Base-by-base conservation (phyloP, 2,113 vertebrate genomes). In the Rutilus rutilus region DNA sequence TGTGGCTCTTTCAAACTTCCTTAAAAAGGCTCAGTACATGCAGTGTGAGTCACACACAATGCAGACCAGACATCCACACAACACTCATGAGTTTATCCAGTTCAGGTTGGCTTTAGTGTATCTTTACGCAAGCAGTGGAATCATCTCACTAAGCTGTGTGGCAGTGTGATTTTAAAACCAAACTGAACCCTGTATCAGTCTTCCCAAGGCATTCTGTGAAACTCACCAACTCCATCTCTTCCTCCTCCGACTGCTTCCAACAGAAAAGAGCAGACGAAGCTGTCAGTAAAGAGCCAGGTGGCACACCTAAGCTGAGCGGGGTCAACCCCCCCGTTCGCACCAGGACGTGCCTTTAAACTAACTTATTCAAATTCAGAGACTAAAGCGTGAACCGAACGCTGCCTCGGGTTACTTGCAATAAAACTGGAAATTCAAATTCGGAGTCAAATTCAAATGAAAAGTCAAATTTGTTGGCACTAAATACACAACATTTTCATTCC, bases 211-310 rank as follows among this genome's bases (percentile, higher is more conserved):
- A 91, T 91, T 92, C 88, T 78, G 27, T 90, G 94, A 90, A 90
- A 99, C 97, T 99, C 96, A 99, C 97, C 97, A 98, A 95, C 93
- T 97, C 97, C 96, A 98, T 97, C 94, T 98, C 97, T 94, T 98
- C 97, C 94, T 98, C 97, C 96, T 98, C 97, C 90, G 97, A 97
- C 97, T 99, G 97, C 93, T 94, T 95, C 94, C 96, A 87, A 95
- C 94, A 96, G 95, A 96, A 92, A 88, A 92, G 87, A 92, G 91
- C 77, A 93, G 88, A 87, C 92, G 80, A 92, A 85, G 78, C 86
- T 91, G 92, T 93, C 87, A 92, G 86, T 85, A 80, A 89, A 83
- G 60, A 88, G 88, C 86, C 47, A 65, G 87, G 81, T 30, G 23
- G 19, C n/a, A 52, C 30, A 65, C 83, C 57, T 57, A 80, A 36